These are phyloP conservation scores for Drosophila insularis DNA, from an alignment of 1,140 invertebrate species.

Conservation along the genomic window DNA sequence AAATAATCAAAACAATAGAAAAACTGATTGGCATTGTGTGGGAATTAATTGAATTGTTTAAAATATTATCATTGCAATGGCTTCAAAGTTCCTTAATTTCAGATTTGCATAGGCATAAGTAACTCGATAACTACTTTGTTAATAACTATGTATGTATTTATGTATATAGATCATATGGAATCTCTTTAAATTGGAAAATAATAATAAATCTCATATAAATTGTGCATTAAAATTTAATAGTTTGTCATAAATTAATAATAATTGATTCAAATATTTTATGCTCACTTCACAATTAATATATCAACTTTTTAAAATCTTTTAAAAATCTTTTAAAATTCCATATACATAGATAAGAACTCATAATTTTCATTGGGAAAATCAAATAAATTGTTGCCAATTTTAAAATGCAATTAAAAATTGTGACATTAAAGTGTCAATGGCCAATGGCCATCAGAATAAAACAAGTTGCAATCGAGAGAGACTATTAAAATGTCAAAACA, in stretches of 20 bases:
- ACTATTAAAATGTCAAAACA: slow-evolving; percentile 79
- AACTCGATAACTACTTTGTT: no score
- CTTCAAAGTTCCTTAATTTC: not conserved
- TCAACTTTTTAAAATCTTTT: not conserved
- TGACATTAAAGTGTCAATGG: slow-evolving; percentile 66
- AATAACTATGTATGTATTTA: no score
- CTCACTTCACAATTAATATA: not conserved
- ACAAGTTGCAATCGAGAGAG: slow-evolving; percentile 30
- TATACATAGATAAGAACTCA: not conserved
- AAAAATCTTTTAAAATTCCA: no score
- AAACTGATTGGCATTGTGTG: slow-evolving; percentile 31
- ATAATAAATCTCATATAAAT: no score
- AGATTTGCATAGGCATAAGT: not conserved
- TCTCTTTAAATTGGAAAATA: no score
- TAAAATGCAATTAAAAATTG: slow-evolving; percentile 53
- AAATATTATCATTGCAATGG: not conserved
- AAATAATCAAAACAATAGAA: slow-evolving; percentile 57
- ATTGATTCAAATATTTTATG: not conserved
- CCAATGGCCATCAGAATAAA: slow-evolving; percentile 46
- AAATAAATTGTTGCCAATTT: not conserved
- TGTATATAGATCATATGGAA: no score
- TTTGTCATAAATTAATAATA: no score
- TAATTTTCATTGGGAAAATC: not conserved
- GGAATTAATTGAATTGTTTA: slow-evolving; percentile 35
- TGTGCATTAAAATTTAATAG: no score